These are phyloP conservation scores for Torymus auratus DNA, from an alignment of 2,888 invertebrate species.

Conservation along the genomic window DNA sequence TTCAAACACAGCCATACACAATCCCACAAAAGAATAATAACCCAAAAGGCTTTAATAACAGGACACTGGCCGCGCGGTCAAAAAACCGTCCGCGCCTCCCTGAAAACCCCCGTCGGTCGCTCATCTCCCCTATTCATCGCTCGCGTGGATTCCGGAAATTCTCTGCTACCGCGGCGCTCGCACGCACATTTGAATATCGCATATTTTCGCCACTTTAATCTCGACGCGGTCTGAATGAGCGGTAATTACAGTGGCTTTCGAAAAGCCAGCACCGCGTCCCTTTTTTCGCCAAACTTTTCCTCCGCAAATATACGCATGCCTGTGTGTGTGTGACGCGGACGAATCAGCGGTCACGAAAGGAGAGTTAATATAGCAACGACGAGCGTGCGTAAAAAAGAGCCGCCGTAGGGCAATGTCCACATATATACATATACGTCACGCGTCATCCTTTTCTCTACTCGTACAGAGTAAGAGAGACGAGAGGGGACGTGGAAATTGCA, in stretches of 20 bases:
- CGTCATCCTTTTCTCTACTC: neutral
- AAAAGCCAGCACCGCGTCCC: neutral
- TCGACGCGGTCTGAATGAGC: conserved; percentile 6
- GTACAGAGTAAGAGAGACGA: neutral
- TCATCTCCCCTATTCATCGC: neutral
- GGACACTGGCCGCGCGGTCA: no score
- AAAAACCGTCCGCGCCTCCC: no score
- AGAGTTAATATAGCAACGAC: conserved; percentile 3
- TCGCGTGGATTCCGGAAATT: neutral
- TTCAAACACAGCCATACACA: no score
- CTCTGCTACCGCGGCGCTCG: neutral
- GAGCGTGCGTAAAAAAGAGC: neutral
- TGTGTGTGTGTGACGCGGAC: neutral
- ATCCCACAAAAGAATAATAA: no score
- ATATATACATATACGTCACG: neutral
- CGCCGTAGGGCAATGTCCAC: neutral
- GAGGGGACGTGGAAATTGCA: conserved; percentile 11
- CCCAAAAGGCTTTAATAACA: no score
- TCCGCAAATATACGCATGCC: neutral
- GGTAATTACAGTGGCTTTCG: conserved; percentile 13
- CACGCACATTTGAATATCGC: neutral
- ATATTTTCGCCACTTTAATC: conserved; percentile 6
- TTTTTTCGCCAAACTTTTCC: conserved; percentile 10
- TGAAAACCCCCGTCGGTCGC: no score
- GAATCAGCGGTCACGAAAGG: conserved; percentile 14